Evolutionary conservation across 2,113 vertebrate genomes (phyloP), one percentile per base, ranked within the genome.

Genomic region (Azemiops feae): DNA sequence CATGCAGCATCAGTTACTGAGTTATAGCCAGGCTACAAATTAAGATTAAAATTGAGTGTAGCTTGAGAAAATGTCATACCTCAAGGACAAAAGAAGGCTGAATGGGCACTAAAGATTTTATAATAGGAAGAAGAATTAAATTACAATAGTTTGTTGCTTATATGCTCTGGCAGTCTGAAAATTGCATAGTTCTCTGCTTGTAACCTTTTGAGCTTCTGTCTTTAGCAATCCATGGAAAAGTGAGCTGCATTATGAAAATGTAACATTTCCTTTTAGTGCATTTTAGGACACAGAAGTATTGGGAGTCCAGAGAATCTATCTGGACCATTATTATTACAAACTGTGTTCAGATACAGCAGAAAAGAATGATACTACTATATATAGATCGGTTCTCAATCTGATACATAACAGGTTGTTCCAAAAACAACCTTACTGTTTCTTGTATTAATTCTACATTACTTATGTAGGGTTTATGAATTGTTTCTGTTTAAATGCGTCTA

Each of bases 1-100:
- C 55, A 54, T 85, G 95, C 92, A 93, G n/a, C 14, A 53, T 87
- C 89, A 94, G 88, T 87, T 30, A 1, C 92, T 90, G 94, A 94
- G 53, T 93, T 55, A 23, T 93, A 94, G 60, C 89, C 89, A 92
- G 43, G 20, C 12, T 30, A 5, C 45, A 74, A 34, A 94, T 88
- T 89, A 94, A 94, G 93, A 94, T 85, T 87, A 89, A 94, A 39
- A 57, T 94, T 43, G 90, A 96, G 94, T 57, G 85, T 30, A 64
- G 20, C 81, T 87, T 86, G 57, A 88, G 93, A 91, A 95, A 95
- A 94, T 94, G 64, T 92, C 95, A 92, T 92, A 92, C 91, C 93
- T 91, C 92, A 92, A 91, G 94, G 95, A 95, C 39, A 94, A 58
- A 86, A 93, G 64, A 64, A 89, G 89, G 85, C 60, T 91, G 91